Conservation (phyloP, 1,140 invertebrate species). For the Drosophila ficusphila region DNA sequence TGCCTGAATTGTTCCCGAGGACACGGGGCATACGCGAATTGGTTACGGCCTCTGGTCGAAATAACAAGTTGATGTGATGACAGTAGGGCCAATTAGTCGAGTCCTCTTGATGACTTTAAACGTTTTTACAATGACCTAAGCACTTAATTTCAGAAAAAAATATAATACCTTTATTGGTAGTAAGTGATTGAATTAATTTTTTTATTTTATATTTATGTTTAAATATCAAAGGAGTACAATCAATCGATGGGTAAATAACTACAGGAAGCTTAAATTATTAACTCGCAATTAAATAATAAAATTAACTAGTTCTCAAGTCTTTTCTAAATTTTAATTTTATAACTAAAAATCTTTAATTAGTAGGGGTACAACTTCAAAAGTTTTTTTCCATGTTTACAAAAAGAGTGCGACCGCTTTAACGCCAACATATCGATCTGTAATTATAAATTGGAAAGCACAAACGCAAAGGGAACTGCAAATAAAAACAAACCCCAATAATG, state of each 20-base stretch:
- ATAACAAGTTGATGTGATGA: slow-evolving; percentile 6
- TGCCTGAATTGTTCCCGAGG: slow-evolving; percentile 19
- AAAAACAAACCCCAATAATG: slow-evolving; percentile 40
- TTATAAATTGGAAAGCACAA: slow-evolving; percentile 18
- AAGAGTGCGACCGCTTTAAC: neutral
- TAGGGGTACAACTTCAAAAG: no score
- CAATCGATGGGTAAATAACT: no score
- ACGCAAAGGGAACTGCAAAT: neutral
- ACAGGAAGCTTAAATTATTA: no score
- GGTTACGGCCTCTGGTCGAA: neutral
- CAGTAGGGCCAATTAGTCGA: slow-evolving; percentile 10
- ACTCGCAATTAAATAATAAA: no score
- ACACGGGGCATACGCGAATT: slow-evolving; percentile 12
- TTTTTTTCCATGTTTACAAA: slow-evolving; percentile 8
- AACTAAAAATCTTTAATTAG: no score
- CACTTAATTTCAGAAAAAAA: neutral
- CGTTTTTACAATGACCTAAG: neutral
- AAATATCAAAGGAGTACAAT: no score
- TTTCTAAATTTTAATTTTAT: no score
- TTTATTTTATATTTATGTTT: no score
- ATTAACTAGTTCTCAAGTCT: no score
- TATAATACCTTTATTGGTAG: no score
- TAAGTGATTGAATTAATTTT: no score
- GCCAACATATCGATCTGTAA: slow-evolving; percentile 27
- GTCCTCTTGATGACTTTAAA: neutral